Percentiles rank a stretch among this genome's conserved stretches.
These are phyloP conservation scores for Eolophus roseicapilla DNA, from an alignment of 2,113 vertebrate species.

Conservation along the genomic window DNA sequence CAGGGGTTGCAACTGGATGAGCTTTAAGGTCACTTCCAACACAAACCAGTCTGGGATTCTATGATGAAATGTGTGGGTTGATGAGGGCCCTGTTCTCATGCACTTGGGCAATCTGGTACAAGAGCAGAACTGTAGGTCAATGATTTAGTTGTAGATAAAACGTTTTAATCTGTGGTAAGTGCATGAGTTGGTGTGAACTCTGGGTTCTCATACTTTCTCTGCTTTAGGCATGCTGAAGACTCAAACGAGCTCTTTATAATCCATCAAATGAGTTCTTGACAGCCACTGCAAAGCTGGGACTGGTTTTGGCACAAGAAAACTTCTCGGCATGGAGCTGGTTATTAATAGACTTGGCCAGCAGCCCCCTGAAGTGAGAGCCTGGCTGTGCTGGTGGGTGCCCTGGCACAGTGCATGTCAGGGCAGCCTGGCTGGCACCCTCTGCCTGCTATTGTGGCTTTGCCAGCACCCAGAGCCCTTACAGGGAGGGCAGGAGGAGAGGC, in stretches of 20 bases:
- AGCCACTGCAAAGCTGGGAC: not conserved
- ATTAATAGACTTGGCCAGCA: constrained; percentile 23
- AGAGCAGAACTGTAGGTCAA: not conserved
- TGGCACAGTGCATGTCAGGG: not conserved
- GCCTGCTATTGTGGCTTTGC: not conserved
- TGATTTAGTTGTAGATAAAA: not conserved
- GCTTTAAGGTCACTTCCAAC: not conserved
- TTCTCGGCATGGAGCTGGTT: not conserved
- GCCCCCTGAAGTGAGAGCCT: not conserved
- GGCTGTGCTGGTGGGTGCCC: not conserved
- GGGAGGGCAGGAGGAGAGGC: not conserved
- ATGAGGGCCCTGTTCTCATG: not conserved
- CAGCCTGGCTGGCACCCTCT: not conserved
- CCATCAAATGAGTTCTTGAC: not conserved
- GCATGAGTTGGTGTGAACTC: not conserved
- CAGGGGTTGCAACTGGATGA: not conserved
- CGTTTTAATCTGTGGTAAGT: not conserved
- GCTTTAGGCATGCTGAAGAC: not conserved
- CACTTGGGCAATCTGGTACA: not conserved
- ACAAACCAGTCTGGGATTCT: not conserved
- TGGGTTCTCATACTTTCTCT: not conserved
- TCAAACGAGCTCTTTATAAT: not conserved
- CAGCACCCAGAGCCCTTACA: accelerated
- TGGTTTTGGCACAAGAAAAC: not conserved
- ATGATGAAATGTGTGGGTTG: not conserved